Percentiles rank a stretch among this genome's conserved stretches.
phyloP scores from a whole-genome alignment of 2,113 vertebrate species.

The Calidris pugnax region DNA sequence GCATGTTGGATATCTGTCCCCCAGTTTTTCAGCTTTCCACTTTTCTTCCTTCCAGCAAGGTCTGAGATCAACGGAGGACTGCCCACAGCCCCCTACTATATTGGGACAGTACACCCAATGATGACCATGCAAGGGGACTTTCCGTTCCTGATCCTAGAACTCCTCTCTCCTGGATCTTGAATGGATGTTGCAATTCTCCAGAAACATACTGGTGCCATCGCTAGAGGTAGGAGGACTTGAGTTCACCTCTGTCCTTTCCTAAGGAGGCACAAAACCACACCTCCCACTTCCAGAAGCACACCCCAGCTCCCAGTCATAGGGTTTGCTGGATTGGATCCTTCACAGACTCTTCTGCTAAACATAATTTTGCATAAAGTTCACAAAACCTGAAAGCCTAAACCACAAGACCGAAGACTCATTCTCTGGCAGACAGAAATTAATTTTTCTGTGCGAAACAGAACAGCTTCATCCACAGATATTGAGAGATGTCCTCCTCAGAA shows the following conservation, averaged over 20 bases:
- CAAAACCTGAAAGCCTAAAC: conserved; percentile 1
- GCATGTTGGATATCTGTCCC: not conserved
- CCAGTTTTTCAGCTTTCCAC: not conserved
- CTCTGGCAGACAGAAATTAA: not conserved
- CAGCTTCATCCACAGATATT: not conserved
- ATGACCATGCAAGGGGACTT: not conserved
- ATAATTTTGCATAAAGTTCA: not conserved
- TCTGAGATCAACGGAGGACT: not conserved
- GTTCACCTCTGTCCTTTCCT: not conserved
- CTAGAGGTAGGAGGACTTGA: not conserved
- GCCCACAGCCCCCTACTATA: not conserved
- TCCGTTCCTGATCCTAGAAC: not conserved
- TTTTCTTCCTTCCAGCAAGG: not conserved
- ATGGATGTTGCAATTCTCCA: not conserved
- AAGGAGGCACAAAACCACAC: not conserved
- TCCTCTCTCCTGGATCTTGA: not conserved
- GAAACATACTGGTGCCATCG: not conserved
- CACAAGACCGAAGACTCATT: not conserved
- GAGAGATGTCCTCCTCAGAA: not conserved
- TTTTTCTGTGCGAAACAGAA: not conserved
- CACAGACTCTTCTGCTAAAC: not conserved
- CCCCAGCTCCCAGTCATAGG: not conserved
- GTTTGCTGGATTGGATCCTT: not conserved
- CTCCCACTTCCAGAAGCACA: not conserved
- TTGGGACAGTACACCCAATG: not conserved